Conservation (phyloP, 2,888 invertebrate genomes). For the Alloplasta piceator region DNA sequence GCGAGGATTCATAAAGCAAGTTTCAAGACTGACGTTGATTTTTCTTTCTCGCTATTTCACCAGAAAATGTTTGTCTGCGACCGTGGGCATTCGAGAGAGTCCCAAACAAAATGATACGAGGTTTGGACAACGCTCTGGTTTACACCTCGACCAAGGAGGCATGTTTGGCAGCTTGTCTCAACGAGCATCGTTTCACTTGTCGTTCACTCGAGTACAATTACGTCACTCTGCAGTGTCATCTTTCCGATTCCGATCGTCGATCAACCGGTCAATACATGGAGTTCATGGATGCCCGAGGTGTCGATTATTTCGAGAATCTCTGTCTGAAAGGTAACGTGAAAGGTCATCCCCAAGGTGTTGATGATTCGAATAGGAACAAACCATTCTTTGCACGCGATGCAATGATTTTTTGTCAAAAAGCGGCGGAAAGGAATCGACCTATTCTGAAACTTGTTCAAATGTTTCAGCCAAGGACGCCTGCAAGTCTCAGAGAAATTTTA, state of each 20-base stretch:
- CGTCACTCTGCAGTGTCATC: constrained; percentile 94
- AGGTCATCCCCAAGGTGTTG: not conserved
- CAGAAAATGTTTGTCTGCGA: constrained; percentile 94
- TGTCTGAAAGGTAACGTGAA: constrained; percentile 86
- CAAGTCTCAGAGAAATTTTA: constrained; percentile 91
- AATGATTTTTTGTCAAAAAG: not conserved
- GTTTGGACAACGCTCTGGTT: constrained; percentile 95
- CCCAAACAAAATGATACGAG: constrained; percentile 95
- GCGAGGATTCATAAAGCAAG: too few relatives aligned
- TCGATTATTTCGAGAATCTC: constrained; percentile 95
- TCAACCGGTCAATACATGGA: constrained; percentile 95
- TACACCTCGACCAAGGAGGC: constrained; percentile 97
- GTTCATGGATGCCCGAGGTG: constrained; percentile 93
- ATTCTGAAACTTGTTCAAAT: not conserved
- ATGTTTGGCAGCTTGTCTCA: constrained; percentile 95
- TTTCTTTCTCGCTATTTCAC: constrained; percentile 33
- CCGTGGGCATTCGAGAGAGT: constrained; percentile 97
- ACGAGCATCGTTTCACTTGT: constrained; percentile 96
- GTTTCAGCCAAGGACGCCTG: constrained; percentile 90
- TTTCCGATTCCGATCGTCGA: constrained; percentile 95
- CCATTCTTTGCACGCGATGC: not conserved
- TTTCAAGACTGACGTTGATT: not conserved
- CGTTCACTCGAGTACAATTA: constrained; percentile 97
- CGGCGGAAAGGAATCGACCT: not conserved
- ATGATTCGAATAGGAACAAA: not conserved